Percentiles rank a stretch among this genome's conserved stretches.
Conservation (phyloP, 2,888 invertebrate species). For the Campaea margaritaria region DNA sequence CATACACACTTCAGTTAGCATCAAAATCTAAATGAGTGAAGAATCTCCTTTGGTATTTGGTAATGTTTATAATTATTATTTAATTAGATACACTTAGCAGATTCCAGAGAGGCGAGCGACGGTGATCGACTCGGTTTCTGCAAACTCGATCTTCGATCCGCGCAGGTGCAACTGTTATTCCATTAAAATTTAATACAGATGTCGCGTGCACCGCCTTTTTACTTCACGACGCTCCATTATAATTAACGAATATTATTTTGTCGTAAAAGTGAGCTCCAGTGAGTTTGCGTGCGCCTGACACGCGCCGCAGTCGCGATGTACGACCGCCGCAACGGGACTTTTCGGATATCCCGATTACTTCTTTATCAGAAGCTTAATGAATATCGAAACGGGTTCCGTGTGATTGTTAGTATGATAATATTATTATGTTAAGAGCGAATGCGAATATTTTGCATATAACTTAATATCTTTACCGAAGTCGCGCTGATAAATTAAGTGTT, state of each 20-base stretch:
- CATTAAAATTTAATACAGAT: constrained; percentile 84
- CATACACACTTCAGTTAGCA: constrained; percentile 8
- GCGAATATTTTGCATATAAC: constrained; percentile 27
- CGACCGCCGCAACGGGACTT: constrained; percentile 73
- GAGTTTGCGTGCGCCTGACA: constrained; percentile 63
- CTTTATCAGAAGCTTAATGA: constrained; percentile 61
- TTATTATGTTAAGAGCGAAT: constrained; percentile 34
- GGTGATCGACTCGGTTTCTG: constrained; percentile 62
- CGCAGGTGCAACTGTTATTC: constrained; percentile 79
- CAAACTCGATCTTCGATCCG: constrained; percentile 59
- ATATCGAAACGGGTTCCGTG: constrained; percentile 45
- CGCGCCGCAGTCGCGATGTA: constrained; percentile 62
- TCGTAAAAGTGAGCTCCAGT: constrained; percentile 71
- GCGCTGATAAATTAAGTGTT: constrained; percentile 9
- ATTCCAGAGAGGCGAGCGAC: constrained; percentile 60
- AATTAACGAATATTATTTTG: constrained; percentile 84
- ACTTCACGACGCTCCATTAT: constrained; percentile 77
- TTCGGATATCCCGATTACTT: constrained; percentile 48
- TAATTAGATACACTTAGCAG: constrained; percentile 72
- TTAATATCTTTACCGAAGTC: constrained; percentile 10
- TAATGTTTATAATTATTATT: constrained; percentile 63
- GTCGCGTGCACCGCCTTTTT: constrained; percentile 81
- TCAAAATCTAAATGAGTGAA: constrained; percentile 43
- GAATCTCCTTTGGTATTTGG: constrained; percentile 50
- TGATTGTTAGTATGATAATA: constrained; percentile 40